A percentile compares a stretch with the other conserved stretches of the same genome.
phyloP scores from a whole-genome alignment of 2,797 vertebrate species.

The Mastacembelus armatus region DNA sequence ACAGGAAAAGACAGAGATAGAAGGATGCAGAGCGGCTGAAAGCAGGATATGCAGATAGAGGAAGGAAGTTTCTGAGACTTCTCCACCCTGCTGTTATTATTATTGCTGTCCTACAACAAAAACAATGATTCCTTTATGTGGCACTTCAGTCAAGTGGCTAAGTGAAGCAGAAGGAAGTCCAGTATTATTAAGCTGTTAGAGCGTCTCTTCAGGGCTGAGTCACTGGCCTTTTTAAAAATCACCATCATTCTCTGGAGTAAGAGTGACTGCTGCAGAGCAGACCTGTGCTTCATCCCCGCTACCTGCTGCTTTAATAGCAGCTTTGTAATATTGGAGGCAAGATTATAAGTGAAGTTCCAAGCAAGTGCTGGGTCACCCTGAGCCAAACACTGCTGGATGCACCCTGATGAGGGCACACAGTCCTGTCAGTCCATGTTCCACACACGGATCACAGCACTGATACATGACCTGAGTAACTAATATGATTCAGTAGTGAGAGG shows the following conservation, averaged over 20 bases:
- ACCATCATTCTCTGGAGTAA: constrained; percentile 24
- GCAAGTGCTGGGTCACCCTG: constrained; percentile 40
- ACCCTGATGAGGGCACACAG: constrained; percentile 29
- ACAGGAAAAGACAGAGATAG: constrained; percentile 40
- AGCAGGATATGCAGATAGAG: constrained; percentile 65
- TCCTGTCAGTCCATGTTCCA: constrained; percentile 18
- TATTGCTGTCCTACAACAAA: constrained; percentile 53
- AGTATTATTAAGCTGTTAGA: constrained; percentile 61
- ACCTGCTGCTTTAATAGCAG: constrained; percentile 55
- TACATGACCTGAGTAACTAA: constrained; percentile 45
- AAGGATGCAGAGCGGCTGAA: constrained; percentile 42
- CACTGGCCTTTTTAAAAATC: constrained; percentile 43
- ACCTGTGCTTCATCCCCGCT: constrained; percentile 21
- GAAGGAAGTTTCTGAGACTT: constrained; percentile 53
- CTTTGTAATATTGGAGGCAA: constrained; percentile 52
- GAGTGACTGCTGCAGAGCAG: constrained; percentile 27
- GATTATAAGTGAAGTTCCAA: constrained; percentile 56
- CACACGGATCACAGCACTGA: constrained; percentile 33
- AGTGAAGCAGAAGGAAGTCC: constrained; percentile 63
- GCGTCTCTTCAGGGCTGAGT: constrained; percentile 54
- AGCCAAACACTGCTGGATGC: constrained; percentile 30
- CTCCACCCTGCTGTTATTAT: constrained; percentile 55
- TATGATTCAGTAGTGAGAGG: constrained; percentile 5
- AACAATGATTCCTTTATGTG: constrained; percentile 64
- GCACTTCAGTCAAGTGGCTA: constrained; percentile 61